These are phyloP conservation scores for Erythrocebus patas DNA, from an alignment of 2,113 vertebrate species.

Conservation along the genomic window DNA sequence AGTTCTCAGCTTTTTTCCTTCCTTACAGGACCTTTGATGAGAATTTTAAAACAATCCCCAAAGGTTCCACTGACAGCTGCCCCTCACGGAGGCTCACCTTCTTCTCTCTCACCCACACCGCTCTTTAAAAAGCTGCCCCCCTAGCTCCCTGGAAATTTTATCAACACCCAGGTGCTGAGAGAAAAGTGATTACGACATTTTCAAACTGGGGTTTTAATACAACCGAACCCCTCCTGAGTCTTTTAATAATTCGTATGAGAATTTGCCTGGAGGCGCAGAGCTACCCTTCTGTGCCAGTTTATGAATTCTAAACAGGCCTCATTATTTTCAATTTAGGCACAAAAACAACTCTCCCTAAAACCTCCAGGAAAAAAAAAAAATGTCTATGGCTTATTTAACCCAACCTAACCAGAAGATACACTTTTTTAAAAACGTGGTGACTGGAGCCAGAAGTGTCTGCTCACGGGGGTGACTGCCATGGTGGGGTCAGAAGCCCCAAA, in stretches of 20 bases:
- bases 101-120: background rate
- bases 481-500: background rate
- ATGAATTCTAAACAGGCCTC: background rate
- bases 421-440: background rate
- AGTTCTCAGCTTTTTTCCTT: background rate
- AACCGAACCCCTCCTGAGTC: background rate
- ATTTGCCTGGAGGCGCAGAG: background rate
- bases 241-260: background rate
- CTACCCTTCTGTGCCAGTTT: background rate
- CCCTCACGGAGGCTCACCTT: rapidly evolving
- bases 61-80: background rate
- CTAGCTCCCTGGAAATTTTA: background rate
- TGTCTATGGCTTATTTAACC: background rate
- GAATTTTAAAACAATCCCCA: background rate
- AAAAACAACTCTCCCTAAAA: background rate
- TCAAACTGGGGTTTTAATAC: background rate
- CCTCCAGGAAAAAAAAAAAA: background rate
- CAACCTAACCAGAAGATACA: background rate
- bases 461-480: rapidly evolving
- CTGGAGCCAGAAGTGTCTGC: background rate
- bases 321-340: background rate
- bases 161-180: background rate
- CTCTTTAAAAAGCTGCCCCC: background rate
- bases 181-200: background rate
- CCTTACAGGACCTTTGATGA: background rate